Evolutionary conservation across 2,113 vertebrate genomes (phyloP).

Genomic region (Hymenochirus boettgeri): DNA sequence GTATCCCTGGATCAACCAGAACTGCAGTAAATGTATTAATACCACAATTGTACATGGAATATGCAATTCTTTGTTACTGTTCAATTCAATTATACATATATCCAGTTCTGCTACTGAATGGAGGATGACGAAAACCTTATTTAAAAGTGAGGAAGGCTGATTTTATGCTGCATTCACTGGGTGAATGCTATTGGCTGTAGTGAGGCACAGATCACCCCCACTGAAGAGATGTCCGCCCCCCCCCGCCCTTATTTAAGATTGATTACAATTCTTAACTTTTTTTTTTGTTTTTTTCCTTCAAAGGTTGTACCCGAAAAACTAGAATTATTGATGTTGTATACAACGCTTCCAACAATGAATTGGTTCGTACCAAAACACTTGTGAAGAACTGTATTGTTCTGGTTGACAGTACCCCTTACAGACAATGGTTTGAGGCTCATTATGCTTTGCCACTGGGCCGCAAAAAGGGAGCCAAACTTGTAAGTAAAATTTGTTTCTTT

Average conservation of each 20-base stretch:
- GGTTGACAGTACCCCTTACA: conserved; percentile 88
- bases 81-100: conserved; percentile 78
- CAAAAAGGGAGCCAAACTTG: conserved; percentile 97
- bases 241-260: too few relatives aligned
- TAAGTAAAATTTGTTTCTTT: too few relatives aligned
- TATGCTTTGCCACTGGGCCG: conserved; percentile 89
- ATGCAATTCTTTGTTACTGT: too few relatives aligned
- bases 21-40: too few relatives aligned
- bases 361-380: conserved; percentile 96
- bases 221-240: too few relatives aligned
- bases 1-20: too few relatives aligned
- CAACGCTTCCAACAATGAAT: conserved; percentile 96
- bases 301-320: conserved; percentile 95
- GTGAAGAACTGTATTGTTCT: conserved; percentile 97
- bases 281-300: conserved; percentile 33
- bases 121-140: conserved; percentile 62
- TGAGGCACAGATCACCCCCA: too few relatives aligned
- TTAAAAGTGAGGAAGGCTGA: conserved; percentile 72
- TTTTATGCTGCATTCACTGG: too few relatives aligned
- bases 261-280: too few relatives aligned
- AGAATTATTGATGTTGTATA: conserved; percentile 97
- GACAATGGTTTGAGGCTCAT: conserved; percentile 97
- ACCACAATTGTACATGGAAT: too few relatives aligned
- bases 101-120: conserved; percentile 94
- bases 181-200: too few relatives aligned